These are phyloP conservation scores for Eulemur rufifrons DNA, from an alignment of 2,113 vertebrate genomes.

Conservation along the genomic window DNA sequence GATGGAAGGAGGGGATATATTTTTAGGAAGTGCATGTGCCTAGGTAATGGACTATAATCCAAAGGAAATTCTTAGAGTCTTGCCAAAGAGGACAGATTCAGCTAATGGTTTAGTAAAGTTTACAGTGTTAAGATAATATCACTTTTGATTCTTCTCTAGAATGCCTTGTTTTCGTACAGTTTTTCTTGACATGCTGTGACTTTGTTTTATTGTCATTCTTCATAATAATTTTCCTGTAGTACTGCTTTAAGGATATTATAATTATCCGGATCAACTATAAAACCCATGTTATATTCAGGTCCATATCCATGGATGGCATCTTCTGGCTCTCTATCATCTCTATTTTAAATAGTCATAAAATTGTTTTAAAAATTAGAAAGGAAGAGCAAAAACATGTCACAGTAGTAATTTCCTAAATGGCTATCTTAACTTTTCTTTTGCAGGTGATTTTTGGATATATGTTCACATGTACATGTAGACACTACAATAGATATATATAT, in stretches of 20 bases:
- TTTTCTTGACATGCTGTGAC: neutral
- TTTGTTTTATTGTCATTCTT: neutral
- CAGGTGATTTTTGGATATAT: neutral
- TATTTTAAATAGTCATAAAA: neutral
- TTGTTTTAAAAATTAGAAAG: constrained; percentile 46
- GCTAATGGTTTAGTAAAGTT: neutral
- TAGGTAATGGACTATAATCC: neutral
- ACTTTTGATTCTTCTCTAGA: neutral
- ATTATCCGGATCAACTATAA: neutral
- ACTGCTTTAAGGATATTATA: neutral
- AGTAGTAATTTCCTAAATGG: constrained; percentile 24
- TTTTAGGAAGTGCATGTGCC: neutral
- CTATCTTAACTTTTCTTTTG: constrained; percentile 6
- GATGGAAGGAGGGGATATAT: neutral
- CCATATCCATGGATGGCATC: neutral
- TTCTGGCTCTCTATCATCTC: neutral
- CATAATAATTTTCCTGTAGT: neutral
- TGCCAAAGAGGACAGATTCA: neutral
- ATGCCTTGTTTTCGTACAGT: neutral
- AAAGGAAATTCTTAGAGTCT: neutral
- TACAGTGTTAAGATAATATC: neutral
- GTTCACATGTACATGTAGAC: neutral
- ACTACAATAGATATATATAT: neutral
- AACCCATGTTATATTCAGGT: neutral
- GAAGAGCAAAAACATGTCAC: neutral